Evolutionary conservation across 2,797 vertebrate genomes (phyloP).

Genomic region (Discoglossus pictus): DNA sequence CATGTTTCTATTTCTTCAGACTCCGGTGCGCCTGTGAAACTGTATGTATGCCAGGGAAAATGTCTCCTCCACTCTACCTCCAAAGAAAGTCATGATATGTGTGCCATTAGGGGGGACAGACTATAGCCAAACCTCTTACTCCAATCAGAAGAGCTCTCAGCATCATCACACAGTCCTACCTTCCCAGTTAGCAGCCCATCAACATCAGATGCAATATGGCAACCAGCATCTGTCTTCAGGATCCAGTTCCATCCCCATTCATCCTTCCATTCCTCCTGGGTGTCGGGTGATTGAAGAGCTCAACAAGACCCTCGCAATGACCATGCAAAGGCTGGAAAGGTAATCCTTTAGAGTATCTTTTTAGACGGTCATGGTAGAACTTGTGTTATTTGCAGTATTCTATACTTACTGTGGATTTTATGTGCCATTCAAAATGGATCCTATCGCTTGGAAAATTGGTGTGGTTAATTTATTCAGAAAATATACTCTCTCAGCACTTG

Average conservation of each 20-base stretch:
- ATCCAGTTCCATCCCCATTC: slow-evolving; percentile 78
- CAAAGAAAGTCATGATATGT: slow-evolving; percentile 98
- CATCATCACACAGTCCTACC: slow-evolving; percentile 83
- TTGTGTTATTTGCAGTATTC: background rate
- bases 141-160: slow-evolving; percentile 81
- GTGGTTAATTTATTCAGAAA: too few species aligned
- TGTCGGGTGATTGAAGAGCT: slow-evolving; percentile 97
- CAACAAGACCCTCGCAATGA: slow-evolving; percentile 96
- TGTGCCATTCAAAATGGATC: too few species aligned
- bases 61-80: slow-evolving; percentile 93
- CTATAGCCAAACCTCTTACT: slow-evolving; percentile 76
- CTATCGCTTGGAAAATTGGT: too few species aligned
- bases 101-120: slow-evolving; percentile 89
- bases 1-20: slow-evolving; percentile 75
- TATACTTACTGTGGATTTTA: too few species aligned
- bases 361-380: too few species aligned
- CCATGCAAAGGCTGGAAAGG: slow-evolving; percentile 98
- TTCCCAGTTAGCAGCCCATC: slow-evolving; percentile 82
- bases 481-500: too few species aligned
- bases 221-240: slow-evolving; percentile 74
- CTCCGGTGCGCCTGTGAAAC: slow-evolving; percentile 91
- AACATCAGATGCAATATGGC: slow-evolving; percentile 91
- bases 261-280: slow-evolving; percentile 70
- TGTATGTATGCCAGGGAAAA: slow-evolving; percentile 92
- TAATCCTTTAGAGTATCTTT: too few species aligned